These are phyloP conservation scores for Sisyra terminalis DNA, from an alignment of 2,888 invertebrate species.

Conservation along the genomic window DNA sequence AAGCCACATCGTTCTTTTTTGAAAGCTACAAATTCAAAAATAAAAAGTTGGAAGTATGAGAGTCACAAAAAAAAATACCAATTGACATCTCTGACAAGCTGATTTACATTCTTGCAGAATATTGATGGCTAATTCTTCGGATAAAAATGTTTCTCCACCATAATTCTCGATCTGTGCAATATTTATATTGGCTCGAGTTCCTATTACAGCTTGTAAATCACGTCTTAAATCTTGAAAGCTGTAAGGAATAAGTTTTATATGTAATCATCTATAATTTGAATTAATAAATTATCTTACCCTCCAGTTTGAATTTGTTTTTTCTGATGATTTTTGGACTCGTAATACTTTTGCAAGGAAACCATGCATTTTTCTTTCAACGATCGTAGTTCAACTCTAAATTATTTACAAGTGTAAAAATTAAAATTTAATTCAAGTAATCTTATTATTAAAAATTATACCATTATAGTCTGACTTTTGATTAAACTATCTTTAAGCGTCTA, in stretches of 20 bases:
- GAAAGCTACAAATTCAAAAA: constrained; percentile 42
- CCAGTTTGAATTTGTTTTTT: constrained; percentile 84
- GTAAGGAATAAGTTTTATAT: constrained; percentile 6
- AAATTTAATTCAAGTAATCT: not conserved
- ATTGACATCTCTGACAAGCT: constrained; percentile 75
- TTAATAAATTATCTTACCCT: constrained; percentile 48
- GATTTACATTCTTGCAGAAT: constrained; percentile 80
- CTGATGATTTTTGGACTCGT: constrained; percentile 84
- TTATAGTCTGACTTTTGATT: too few relatives aligned
- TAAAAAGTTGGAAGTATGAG: not conserved
- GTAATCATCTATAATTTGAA: constrained; percentile 4
- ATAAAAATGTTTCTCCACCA: constrained; percentile 92
- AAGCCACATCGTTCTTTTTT: constrained; percentile 54
- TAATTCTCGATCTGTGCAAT: constrained; percentile 91
- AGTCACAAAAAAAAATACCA: constrained; percentile 32
- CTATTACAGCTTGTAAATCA: constrained; percentile 86
- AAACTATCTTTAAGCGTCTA: too few relatives aligned
- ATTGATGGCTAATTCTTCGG: constrained; percentile 84
- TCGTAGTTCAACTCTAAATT: constrained; percentile 45
- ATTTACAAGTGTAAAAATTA: constrained; percentile 13
- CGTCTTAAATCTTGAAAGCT: constrained; percentile 84
- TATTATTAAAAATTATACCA: too few relatives aligned
- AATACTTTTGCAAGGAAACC: constrained; percentile 65
- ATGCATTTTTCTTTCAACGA: constrained; percentile 65
- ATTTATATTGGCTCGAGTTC: constrained; percentile 80